These are phyloP conservation scores for Mylabris phalerata DNA, from an alignment of 1,140 invertebrate species.

Conservation along the genomic window DNA sequence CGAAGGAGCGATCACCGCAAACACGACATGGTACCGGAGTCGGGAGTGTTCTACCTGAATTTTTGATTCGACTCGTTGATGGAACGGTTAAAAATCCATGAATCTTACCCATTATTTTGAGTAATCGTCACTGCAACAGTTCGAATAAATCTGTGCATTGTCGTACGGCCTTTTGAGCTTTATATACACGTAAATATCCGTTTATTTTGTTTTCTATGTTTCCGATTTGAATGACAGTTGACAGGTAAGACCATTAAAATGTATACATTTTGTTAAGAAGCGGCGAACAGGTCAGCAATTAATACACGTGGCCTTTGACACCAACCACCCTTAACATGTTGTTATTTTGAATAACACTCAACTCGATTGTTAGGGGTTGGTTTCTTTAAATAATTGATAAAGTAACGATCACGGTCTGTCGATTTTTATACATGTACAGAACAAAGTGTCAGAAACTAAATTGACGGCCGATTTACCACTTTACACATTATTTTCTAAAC, in stretches of 20 bases:
- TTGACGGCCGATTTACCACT: too few relatives aligned
- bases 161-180: too few relatives aligned
- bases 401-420: background rate
- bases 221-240: constrained; percentile 23
- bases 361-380: constrained; percentile 2
- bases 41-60: constrained; percentile 58
- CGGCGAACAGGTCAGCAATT: constrained; percentile 8
- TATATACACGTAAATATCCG: too few relatives aligned
- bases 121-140: background rate
- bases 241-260: constrained; percentile 28
- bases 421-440: too few relatives aligned
- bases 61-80: constrained; percentile 6
- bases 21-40: constrained; percentile 65
- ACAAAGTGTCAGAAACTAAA: too few relatives aligned
- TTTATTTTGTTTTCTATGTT: constrained; percentile 22
- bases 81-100: background rate
- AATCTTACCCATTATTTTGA: constrained; percentile 6
- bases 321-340: constrained; percentile 4
- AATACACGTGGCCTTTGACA: constrained; percentile 25
- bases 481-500: too few relatives aligned
- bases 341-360: constrained; percentile 11
- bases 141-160: background rate
- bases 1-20: constrained; percentile 80
- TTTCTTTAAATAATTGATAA: constrained; percentile 26
- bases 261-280: constrained; percentile 2